Conservation (phyloP, 2,797 vertebrate species). For the Tarsius wallacei region DNA sequence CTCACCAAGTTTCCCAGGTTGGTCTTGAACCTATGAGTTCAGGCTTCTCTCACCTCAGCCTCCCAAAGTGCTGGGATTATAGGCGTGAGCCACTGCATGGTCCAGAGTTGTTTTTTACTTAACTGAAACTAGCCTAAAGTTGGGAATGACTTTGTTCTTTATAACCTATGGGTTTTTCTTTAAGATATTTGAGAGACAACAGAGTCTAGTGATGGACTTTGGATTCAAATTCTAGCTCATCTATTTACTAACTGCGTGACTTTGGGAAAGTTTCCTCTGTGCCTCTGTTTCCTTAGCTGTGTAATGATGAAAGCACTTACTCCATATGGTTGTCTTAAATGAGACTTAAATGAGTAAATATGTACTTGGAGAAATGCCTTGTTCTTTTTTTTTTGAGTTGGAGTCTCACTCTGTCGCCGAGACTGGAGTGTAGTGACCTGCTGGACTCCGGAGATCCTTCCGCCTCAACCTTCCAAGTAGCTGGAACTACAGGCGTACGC, state of each 20-base stretch:
- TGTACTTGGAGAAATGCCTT: background rate
- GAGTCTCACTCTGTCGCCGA: too few species aligned
- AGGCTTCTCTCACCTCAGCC: too few species aligned
- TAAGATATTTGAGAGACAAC: background rate
- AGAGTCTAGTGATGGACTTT: background rate
- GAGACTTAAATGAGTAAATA: background rate
- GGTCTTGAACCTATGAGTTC: too few species aligned
- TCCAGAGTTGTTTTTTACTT: constrained; percentile 17
- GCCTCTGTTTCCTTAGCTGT: background rate
- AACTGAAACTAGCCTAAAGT: constrained; percentile 10
- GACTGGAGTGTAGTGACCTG: too few species aligned
- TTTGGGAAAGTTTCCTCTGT: background rate
- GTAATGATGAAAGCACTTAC: background rate
- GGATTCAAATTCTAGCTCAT: constrained; percentile 1
- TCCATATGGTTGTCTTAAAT: background rate
- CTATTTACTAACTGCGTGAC: background rate
- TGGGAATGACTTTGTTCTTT: constrained; percentile 38
- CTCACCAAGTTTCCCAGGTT: too few species aligned
- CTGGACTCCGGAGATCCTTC: too few species aligned
- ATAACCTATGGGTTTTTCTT: constrained; percentile 37
- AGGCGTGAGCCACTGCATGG: too few species aligned
- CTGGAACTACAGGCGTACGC: too few species aligned
- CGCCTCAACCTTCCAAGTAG: too few species aligned
- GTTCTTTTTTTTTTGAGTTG: too few species aligned
- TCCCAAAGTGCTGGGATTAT: too few species aligned